Base-by-base conservation (phyloP, 2,888 invertebrate species). In the Lepidocyrtoides sp. region DNA sequence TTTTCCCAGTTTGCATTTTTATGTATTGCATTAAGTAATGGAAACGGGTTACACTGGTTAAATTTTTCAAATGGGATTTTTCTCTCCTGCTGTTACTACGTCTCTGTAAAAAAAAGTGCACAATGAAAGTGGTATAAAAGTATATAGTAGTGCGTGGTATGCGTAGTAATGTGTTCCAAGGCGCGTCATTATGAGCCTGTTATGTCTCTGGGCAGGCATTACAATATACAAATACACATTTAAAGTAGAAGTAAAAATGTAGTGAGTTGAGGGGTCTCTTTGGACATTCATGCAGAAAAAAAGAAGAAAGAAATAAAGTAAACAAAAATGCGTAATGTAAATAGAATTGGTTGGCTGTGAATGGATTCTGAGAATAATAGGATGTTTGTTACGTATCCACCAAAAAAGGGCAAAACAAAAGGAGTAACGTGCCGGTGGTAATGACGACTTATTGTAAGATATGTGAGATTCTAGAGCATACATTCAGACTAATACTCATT, bases 341-440 rank as follows among this genome's bases (percentile, higher is more conserved):
- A 87, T 87, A 79, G 86, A 77, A 77, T 23, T 69, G 84, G 66
- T 69, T 82, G 23, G 75, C 10, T 75, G 44, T n/a, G n/a, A 26
- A 75, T 48, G 44, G 20, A n/a, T 44, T 75, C 48, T 26, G 48
- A 26, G 48, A 75, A 48, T 23, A 48, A 48, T 48, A 10, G 75
- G 75, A 82, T 60, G 82, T 72, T 72, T 54, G 83, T 54, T 85
- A 72, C 72, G 72, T 85, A 85, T 2, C 10, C 41, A 32, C 10
- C 36, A 41, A 63, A 84, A 84, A 57, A 26, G 7, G 41, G 8
- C 8, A 29, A 86, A 57, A 77, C 54, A 75, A 83, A 77, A 81
- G 75, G 48, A 75, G 88, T 81, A 88, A 88, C 84, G 89, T 84
- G 89, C 75, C 84, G 77, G 89, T 84, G n/a, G n/a, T n/a, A 89